A percentile compares a stretch with the other conserved stretches of the same genome.
phyloP scores from a whole-genome alignment of 2,113 vertebrate genomes.

The Ammodytes dubius region DNA sequence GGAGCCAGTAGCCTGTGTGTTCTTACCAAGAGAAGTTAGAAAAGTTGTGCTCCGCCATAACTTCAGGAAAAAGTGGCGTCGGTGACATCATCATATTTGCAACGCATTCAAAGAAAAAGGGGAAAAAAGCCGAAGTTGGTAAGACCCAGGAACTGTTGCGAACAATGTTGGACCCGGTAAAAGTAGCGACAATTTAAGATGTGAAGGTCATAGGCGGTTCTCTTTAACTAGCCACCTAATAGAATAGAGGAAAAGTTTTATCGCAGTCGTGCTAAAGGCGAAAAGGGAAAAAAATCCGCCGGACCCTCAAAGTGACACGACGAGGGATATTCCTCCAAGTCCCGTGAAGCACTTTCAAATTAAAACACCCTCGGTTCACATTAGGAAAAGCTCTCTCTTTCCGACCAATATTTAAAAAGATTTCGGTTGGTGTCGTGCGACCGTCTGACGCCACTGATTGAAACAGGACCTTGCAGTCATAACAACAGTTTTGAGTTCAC shows the following conservation, averaged over 20 bases:
- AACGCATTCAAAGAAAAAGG: constrained; percentile 73
- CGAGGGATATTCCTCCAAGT: constrained; percentile 30
- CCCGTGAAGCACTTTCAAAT: constrained; percentile 52
- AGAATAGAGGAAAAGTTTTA: constrained; percentile 29
- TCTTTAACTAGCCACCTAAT: constrained; percentile 13
- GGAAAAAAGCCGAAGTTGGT: constrained; percentile 33
- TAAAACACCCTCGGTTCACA: constrained; percentile 30
- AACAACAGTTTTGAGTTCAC: constrained; percentile 81
- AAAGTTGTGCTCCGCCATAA: constrained; percentile 86
- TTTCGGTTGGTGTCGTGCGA: constrained; percentile 69
- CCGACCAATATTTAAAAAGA: constrained; percentile 59
- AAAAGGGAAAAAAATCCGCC: constrained; percentile 54
- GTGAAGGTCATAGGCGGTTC: constrained; percentile 44
- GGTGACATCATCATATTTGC: constrained; percentile 87
- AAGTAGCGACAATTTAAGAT: not conserved
- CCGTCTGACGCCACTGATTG: constrained; percentile 87
- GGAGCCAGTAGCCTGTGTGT: constrained; percentile 7
- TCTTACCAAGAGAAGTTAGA: constrained; percentile 86
- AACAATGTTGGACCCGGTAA: constrained; percentile 25
- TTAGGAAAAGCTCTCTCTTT: not conserved
- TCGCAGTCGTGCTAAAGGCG: constrained; percentile 31
- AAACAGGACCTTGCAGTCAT: constrained; percentile 84
- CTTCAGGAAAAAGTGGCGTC: constrained; percentile 84
- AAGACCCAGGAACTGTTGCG: constrained; percentile 5
- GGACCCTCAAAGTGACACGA: constrained; percentile 70